Conservation (phyloP, 2,888 invertebrate species). For the Oxyscelio sp. region DNA sequence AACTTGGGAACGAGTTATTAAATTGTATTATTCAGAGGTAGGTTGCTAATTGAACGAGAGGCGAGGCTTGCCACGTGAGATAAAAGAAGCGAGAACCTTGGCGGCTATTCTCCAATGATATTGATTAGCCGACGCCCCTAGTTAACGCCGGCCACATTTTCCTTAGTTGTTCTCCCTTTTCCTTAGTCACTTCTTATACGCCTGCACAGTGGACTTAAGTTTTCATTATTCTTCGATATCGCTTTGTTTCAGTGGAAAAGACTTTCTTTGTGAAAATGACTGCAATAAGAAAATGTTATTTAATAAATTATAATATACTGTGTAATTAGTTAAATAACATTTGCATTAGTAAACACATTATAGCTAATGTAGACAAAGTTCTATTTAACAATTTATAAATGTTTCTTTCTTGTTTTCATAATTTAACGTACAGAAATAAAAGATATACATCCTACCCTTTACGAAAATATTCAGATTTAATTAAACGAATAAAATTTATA, state of each 20-base stretch:
- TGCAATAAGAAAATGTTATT: too few species aligned
- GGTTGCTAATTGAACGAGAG: not conserved
- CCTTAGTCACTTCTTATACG: slow-evolving; percentile 21
- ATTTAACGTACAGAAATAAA: too few species aligned
- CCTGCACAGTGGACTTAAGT: slow-evolving; percentile 41
- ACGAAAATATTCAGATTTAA: too few species aligned
- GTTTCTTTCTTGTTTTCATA: too few species aligned
- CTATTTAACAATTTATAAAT: too few species aligned
- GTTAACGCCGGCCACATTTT: slow-evolving; percentile 87
- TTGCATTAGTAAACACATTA: too few species aligned
- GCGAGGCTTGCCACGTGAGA: slow-evolving; percentile 18
- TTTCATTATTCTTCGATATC: not conserved
- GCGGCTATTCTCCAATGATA: slow-evolving; percentile 87
- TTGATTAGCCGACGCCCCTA: slow-evolving; percentile 88
- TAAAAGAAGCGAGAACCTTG: slow-evolving; percentile 34
- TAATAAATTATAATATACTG: too few species aligned
- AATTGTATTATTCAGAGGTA: not conserved
- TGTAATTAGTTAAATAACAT: too few species aligned
- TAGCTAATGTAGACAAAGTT: too few species aligned
- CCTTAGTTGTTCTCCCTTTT: slow-evolving; percentile 76
- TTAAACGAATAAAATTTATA: too few species aligned
- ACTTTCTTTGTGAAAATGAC: not conserved
- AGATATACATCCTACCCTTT: too few species aligned
- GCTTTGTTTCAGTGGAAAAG: not conserved
- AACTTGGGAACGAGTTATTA: not conserved